phyloP scores from a whole-genome alignment of 1,140 invertebrate species.

The Drosophila athabasca region DNA sequence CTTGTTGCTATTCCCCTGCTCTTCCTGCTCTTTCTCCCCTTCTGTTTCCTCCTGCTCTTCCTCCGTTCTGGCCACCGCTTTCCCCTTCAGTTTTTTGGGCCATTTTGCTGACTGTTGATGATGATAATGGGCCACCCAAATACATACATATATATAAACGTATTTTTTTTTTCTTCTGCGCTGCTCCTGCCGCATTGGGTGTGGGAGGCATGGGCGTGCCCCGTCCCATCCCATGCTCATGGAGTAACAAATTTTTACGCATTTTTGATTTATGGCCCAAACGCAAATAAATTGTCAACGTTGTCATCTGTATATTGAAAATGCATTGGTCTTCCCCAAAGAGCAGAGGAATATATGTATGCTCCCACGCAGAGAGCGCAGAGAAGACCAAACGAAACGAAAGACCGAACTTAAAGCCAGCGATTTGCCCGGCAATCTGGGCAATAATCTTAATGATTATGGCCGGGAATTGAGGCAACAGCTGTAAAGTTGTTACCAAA shows the following conservation, averaged over 20 bases:
- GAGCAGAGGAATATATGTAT: too few relatives aligned
- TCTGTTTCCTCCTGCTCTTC: constrained; percentile 56
- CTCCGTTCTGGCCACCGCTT: constrained; percentile 6
- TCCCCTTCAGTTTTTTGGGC: constrained; percentile 52
- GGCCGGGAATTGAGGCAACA: constrained; percentile 58
- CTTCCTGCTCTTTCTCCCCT: constrained; percentile 31
- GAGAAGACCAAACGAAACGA: constrained; percentile 21
- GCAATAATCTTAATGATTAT: constrained; percentile 80
- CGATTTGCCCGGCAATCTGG: constrained; percentile 30
- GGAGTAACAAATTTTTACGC: constrained; percentile 74
- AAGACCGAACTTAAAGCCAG: constrained; percentile 38
- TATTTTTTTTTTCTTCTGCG: not conserved
- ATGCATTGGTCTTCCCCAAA: constrained; percentile 53
- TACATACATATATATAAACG: constrained; percentile 7
- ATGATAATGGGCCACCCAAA: constrained; percentile 69
- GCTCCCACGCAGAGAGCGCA: not conserved
- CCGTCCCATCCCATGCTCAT: constrained; percentile 31
- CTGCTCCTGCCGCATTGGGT: not conserved
- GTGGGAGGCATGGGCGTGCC: constrained; percentile 21
- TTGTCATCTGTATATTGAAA: constrained; percentile 67
- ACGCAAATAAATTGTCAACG: constrained; percentile 69
- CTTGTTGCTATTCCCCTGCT: constrained; percentile 68
- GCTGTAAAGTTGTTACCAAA: constrained; percentile 57
- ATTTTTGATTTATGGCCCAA: constrained; percentile 78
- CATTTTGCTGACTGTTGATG: constrained; percentile 80